Evolutionary conservation across 2,113 vertebrate species (phyloP).

Genomic region (Spea multiplicata): DNA sequence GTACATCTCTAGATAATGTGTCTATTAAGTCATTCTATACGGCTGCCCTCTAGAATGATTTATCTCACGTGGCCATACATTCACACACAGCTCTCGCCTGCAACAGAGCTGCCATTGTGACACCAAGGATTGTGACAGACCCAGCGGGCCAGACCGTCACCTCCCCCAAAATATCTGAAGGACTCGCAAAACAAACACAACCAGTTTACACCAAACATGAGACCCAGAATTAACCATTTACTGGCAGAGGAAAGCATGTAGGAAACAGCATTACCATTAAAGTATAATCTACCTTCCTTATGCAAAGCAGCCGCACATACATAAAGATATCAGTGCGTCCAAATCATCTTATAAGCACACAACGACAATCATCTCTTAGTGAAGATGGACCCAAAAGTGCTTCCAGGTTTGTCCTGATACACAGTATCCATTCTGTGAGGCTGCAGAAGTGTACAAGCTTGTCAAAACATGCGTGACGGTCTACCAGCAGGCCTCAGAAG

Average conservation of each 20-base stretch:
- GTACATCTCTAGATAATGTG: neutral
- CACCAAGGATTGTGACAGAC: slow-evolving; percentile 30
- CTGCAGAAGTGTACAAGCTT: neutral
- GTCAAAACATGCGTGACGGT: neutral
- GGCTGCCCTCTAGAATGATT: neutral
- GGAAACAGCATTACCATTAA: neutral
- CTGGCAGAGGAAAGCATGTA: neutral
- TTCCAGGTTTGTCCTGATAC: neutral
- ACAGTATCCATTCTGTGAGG: neutral
- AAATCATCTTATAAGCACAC: no score
- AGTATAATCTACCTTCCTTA: no score
- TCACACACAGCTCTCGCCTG: slow-evolving; percentile 8
- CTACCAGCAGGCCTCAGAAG: no score
- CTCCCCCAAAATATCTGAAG: slow-evolving; percentile 34
- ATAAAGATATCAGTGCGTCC: no score
- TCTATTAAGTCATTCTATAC: neutral
- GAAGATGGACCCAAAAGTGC: neutral
- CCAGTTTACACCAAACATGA: slow-evolving; percentile 42
- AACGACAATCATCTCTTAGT: neutral
- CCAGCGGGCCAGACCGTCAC: slow-evolving; percentile 6
- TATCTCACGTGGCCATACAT: slow-evolving; percentile 5
- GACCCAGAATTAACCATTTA: slow-evolving; percentile 18
- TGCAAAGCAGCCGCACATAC: neutral
- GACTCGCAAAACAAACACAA: slow-evolving; percentile 42
- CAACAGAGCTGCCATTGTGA: slow-evolving; percentile 42